Conservation (phyloP, 1,140 invertebrate genomes). For the Brachionus manjavacas region DNA sequence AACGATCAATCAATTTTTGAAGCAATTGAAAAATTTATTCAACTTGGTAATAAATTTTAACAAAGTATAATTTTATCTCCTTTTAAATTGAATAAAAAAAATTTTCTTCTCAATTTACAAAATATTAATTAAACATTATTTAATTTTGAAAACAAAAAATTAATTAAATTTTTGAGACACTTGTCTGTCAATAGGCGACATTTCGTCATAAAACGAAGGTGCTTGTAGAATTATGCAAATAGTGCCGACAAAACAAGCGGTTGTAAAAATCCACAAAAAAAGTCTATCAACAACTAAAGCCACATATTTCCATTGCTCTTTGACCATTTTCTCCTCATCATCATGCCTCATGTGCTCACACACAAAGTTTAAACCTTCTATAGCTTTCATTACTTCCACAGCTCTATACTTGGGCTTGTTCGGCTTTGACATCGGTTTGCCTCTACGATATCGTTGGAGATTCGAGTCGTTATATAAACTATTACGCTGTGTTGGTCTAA, state of each 20-base stretch:
- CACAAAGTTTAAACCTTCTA: conserved; percentile 82
- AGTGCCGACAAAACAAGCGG: conserved; percentile 56
- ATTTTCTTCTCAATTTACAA: background rate
- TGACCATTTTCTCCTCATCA: conserved; percentile 64
- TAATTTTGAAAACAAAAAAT: background rate
- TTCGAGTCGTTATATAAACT: background rate
- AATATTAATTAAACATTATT: background rate
- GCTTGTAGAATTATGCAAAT: conserved; percentile 37
- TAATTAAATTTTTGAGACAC: conserved; percentile 29
- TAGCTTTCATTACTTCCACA: conserved; percentile 7
- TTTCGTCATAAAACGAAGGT: conserved; percentile 27
- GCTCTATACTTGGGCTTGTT: background rate
- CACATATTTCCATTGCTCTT: conserved; percentile 45
- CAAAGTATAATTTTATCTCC: too few relatives aligned
- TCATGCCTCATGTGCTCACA: conserved; percentile 92
- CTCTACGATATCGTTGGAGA: background rate
- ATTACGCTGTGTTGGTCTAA: background rate
- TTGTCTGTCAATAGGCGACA: conserved; percentile 26
- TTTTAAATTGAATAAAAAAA: too few relatives aligned
- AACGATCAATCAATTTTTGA: background rate
- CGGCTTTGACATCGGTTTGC: background rate
- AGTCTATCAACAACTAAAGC: conserved; percentile 60
- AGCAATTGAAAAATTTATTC: background rate
- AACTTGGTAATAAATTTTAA: background rate
- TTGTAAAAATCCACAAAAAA: conserved; percentile 58